These are phyloP conservation scores for Agrotis ipsilon DNA, from an alignment of 2,888 invertebrate genomes.

Conservation along the genomic window DNA sequence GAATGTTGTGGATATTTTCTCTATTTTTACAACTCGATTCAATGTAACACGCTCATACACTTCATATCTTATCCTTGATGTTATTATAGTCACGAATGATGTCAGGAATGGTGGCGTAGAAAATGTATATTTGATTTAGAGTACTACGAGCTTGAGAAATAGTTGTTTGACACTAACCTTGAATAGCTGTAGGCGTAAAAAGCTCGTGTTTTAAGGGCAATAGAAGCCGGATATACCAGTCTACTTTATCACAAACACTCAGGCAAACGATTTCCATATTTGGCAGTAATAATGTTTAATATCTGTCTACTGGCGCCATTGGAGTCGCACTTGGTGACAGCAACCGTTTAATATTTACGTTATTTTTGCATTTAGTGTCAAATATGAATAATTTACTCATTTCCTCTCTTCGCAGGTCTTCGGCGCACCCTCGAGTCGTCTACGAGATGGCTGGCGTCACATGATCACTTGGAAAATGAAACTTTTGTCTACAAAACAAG, in stretches of 20 bases:
- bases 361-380: slow-evolving; percentile 64
- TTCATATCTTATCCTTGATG: slow-evolving; percentile 27
- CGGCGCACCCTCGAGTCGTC: slow-evolving; percentile 53
- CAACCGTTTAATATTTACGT: slow-evolving; percentile 65
- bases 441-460: slow-evolving; percentile 79
- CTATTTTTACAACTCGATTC: slow-evolving; percentile 73
- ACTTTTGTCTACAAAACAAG: slow-evolving; percentile 50
- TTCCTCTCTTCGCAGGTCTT: slow-evolving; percentile 76
- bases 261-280: slow-evolving; percentile 52
- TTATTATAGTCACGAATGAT: slow-evolving; percentile 36
- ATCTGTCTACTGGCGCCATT: slow-evolving; percentile 70
- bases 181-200: slow-evolving; percentile 46
- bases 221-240: slow-evolving; percentile 43
- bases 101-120: slow-evolving; percentile 23
- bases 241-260: slow-evolving; percentile 45
- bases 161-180: slow-evolving; percentile 47
- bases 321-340: slow-evolving; percentile 60
- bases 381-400: slow-evolving; percentile 67
- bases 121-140: slow-evolving; percentile 23
- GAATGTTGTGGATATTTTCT: slow-evolving; percentile 77
- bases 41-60: slow-evolving; percentile 65
- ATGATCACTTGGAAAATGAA: slow-evolving; percentile 68
- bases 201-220: slow-evolving; percentile 41
- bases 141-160: slow-evolving; percentile 30
- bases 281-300: slow-evolving; percentile 59